phyloP scores from a whole-genome alignment of 1,140 invertebrate species.

The Trichoplusia ni region DNA sequence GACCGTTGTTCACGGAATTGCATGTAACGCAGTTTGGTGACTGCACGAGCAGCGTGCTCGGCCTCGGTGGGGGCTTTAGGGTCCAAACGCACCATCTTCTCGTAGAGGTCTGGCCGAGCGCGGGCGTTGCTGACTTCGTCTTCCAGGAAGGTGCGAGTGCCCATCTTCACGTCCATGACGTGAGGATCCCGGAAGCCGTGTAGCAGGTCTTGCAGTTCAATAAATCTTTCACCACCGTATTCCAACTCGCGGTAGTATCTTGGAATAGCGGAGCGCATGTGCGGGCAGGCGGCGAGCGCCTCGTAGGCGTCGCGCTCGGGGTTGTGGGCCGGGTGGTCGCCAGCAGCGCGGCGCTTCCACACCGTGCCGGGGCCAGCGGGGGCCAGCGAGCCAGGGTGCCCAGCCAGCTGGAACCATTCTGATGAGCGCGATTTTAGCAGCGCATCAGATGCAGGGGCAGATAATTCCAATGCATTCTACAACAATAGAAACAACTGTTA shows the following conservation, averaged over 20 bases:
- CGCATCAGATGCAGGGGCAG: constrained; percentile 94
- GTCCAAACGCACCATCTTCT: constrained; percentile 97
- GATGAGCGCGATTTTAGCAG: constrained; percentile 87
- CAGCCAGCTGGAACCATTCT: constrained; percentile 95
- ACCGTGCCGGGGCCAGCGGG: constrained; percentile 96
- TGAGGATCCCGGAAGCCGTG: constrained; percentile 92
- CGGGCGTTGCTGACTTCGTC: constrained; percentile 94
- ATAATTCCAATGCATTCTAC: constrained; percentile 96
- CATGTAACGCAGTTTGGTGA: constrained; percentile 97
- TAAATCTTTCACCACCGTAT: constrained; percentile 93
- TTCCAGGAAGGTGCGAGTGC: constrained; percentile 95
- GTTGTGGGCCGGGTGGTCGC: constrained; percentile 87
- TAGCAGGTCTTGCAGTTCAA: constrained; percentile 94
- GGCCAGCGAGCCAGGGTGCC: constrained; percentile 95
- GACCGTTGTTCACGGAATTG: constrained; percentile 96
- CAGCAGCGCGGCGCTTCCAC: constrained; percentile 91
- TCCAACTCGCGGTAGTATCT: constrained; percentile 93
- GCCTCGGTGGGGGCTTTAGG: constrained; percentile 91
- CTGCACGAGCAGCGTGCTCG: constrained; percentile 89
- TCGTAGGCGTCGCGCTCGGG: constrained; percentile 91
- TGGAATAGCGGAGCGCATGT: constrained; percentile 90
- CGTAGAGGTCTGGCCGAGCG: constrained; percentile 90
- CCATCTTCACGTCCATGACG: constrained; percentile 97
- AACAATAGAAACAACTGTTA: constrained; percentile 70
- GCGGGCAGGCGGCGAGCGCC: constrained; percentile 88